These are phyloP conservation scores for Allolobophora icterica DNA, from an alignment of 2,888 invertebrate genomes.

Conservation along the genomic window DNA sequence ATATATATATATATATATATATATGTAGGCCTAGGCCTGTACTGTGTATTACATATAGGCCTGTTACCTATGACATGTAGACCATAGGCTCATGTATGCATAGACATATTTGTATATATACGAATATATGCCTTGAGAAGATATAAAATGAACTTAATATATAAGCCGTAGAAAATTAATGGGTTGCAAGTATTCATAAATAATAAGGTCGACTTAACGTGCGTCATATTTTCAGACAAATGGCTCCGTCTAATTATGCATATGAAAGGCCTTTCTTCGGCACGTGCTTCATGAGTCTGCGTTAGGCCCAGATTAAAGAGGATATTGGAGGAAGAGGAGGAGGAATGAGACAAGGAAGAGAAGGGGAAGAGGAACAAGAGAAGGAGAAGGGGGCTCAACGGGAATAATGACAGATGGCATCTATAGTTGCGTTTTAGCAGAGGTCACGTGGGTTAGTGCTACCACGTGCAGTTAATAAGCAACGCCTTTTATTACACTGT, in stretches of 20 bases:
- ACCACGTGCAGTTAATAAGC: slow-evolving; percentile 14
- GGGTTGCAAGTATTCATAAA: neutral
- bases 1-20: neutral
- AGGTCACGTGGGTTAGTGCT: neutral
- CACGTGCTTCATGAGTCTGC: neutral
- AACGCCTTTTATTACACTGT: neutral
- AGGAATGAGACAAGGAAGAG: no score
- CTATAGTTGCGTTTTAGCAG: neutral
- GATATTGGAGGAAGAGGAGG: no score
- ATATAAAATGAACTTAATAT: neutral
- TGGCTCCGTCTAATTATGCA: neutral
- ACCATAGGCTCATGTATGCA: no score
- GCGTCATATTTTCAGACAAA: neutral
- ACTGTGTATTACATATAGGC: neutral
- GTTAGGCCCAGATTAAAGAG: no score
- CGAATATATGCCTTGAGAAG: neutral
- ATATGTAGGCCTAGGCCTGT: neutral
- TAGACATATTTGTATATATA: neutral
- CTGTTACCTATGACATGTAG: no score
- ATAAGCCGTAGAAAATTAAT: neutral
- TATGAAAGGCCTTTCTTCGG: neutral
- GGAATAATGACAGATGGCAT: neutral
- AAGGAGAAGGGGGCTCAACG: neutral
- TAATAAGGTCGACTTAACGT: no score
- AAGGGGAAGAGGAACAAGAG: neutral